Evolutionary conservation across 2,797 vertebrate genomes (phyloP), one percentile per base, ranked within the genome.

Genomic region (Coregonus suidteri): DNA sequence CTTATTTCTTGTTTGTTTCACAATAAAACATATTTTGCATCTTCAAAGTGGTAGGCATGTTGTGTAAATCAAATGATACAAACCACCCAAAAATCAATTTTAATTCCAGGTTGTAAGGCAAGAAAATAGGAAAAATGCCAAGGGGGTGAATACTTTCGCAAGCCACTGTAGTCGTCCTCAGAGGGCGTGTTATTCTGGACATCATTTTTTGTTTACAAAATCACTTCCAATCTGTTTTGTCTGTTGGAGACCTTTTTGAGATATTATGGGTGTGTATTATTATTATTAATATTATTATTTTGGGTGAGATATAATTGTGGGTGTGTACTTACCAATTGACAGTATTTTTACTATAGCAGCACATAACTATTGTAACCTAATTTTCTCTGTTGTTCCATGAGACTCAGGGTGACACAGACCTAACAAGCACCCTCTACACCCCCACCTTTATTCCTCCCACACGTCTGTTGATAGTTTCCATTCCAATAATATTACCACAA

Each of bases 381-480:
- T 25, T 25, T 25, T 64, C 6, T 11, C 59, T 25, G 59, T 25
- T 25, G 59, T 30, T 64, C 59, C 59, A 30, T 64, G 25, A 64
- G n/a, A 64, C 59, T 62, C n/a, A 30, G 59, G 11, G 41, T 47
- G 41, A 51, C 20, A 41, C 34, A 37, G 41, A 47, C 41, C 41
- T 11, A 13, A 47, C 31, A 34, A 34, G n/a, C 18, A 41, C 15
- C 41, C 20, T 65, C 64, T 64, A 9, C 59, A 64, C 4, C n/a
- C 37, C 73, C 68, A 65, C 41, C 52, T 25, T 11, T 25, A 37
- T 68, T 37, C 35, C 11, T 5, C 1, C 47, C n/a, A 16, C 51
- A 37, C 41, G 51, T 81, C 62, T 18, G 20, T n/a, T 25, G 31
- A 52, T n/a, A 51, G 11, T 77, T 77, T 77, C 65, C 53, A 67